Percentiles rank a stretch among this genome's conserved stretches.
phyloP scores from a whole-genome alignment of 2,113 vertebrate genomes.

The Otolemur garnettii region DNA sequence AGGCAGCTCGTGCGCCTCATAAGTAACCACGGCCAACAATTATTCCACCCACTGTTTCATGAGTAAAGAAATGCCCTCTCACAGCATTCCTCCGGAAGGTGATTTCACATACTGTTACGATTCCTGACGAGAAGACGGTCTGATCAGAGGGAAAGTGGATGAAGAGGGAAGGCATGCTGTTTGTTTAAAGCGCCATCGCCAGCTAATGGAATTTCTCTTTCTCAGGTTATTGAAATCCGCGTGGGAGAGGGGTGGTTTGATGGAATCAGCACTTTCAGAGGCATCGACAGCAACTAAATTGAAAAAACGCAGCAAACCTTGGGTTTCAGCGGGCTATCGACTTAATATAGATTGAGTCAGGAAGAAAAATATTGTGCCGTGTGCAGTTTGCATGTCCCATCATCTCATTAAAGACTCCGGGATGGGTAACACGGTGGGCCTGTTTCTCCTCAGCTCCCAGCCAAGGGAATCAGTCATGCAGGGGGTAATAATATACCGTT shows the following conservation, averaged over 20 bases:
- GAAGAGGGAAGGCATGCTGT: constrained; percentile 36
- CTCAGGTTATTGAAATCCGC: constrained; percentile 83
- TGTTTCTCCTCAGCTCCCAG: constrained; percentile 77
- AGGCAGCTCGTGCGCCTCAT: not conserved
- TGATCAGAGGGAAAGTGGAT: constrained; percentile 36
- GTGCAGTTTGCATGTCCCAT: constrained; percentile 82
- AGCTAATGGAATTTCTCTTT: constrained; percentile 72
- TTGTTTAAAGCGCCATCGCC: constrained; percentile 66
- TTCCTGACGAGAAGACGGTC: constrained; percentile 63
- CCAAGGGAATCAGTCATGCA: constrained; percentile 75
- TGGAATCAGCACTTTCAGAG: constrained; percentile 87
- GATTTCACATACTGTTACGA: not conserved
- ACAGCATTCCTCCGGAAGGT: fast-evolving
- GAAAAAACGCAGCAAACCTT: constrained; percentile 88
- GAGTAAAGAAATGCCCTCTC: not conserved
- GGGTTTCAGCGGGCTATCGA: constrained; percentile 86
- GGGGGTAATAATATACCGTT: constrained; percentile 78
- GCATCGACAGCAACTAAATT: constrained; percentile 88
- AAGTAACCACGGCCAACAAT: not conserved
- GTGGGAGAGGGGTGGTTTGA: constrained; percentile 84
- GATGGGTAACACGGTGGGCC: constrained; percentile 75
- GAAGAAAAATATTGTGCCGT: constrained; percentile 84
- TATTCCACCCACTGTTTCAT: not conserved
- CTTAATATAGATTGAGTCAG: constrained; percentile 87
- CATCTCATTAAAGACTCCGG: constrained; percentile 87